These are phyloP conservation scores for Cryptoblepharus egeriae DNA, from an alignment of 2,797 vertebrate species.

Conservation along the genomic window DNA sequence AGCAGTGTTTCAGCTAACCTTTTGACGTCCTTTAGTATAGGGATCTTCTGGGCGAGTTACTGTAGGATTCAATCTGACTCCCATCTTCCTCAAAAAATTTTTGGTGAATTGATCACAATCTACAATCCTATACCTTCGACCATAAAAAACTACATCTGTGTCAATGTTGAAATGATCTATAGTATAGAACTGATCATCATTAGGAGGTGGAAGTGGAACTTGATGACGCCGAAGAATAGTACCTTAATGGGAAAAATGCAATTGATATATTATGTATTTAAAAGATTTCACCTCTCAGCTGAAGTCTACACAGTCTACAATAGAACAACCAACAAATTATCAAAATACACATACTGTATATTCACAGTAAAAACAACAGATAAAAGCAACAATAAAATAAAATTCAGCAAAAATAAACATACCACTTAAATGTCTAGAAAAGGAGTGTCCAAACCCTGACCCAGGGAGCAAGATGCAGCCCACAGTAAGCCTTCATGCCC, in stretches of 20 bases:
- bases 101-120: conserved; percentile 88
- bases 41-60: conserved; percentile 81
- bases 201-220: conserved; percentile 86
- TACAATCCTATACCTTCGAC: conserved; percentile 83
- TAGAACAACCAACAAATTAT: too few species aligned
- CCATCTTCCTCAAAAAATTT: conserved; percentile 86
- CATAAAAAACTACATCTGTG: conserved; percentile 84
- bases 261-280: conserved; percentile 19
- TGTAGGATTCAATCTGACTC: conserved; percentile 80
- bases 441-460: too few species aligned
- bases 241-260: conserved; percentile 75
- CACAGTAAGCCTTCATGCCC: too few species aligned
- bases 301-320: not conserved
- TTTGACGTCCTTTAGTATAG: conserved; percentile 77
- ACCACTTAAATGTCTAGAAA: too few species aligned
- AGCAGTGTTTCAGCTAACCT: conserved; percentile 76
- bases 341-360: too few species aligned
- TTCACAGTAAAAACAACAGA: too few species aligned
- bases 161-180: conserved; percentile 88
- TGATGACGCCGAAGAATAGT: conserved; percentile 85
- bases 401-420: too few species aligned
- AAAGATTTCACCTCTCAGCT: too few species aligned
- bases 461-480: too few species aligned
- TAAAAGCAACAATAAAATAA: too few species aligned
- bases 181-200: conserved; percentile 87